Evolutionary conservation across 2,888 invertebrate genomes (phyloP).

Genomic region (Drosophila tanythrix): DNA sequence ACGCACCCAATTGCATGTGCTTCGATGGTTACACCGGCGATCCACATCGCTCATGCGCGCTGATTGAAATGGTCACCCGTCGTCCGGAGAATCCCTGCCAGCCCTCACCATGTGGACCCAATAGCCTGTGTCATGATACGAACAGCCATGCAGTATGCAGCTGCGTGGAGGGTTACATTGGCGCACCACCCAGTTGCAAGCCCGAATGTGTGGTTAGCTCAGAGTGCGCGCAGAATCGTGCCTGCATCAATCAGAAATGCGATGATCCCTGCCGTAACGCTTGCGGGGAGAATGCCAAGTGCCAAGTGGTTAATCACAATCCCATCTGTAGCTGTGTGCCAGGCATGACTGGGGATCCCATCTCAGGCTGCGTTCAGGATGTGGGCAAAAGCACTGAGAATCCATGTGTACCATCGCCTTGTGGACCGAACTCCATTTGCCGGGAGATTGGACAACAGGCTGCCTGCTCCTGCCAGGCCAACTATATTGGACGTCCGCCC

Average conservation of each 20-base stretch:
- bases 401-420: conserved; percentile 92
- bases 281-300: conserved; percentile 88
- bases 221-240: conserved; percentile 88
- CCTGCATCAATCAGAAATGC: conserved; percentile 88
- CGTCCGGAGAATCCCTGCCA: conserved; percentile 86
- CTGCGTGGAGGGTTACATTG: conserved; percentile 87
- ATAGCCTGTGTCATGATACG: conserved; percentile 88
- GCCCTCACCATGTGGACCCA: conserved; percentile 89
- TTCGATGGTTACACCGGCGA: conserved; percentile 90
- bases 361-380: conserved; percentile 86
- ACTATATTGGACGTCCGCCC: conserved; percentile 93
- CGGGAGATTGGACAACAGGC: conserved; percentile 92
- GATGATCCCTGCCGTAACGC: conserved; percentile 88
- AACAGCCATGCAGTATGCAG: conserved; percentile 88
- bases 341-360: conserved; percentile 89
- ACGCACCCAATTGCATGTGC: conserved; percentile 91
- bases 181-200: conserved; percentile 88
- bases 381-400: conserved; percentile 84
- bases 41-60: conserved; percentile 88
- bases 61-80: conserved; percentile 77
- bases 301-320: conserved; percentile 89
- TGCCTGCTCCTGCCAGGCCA: conserved; percentile 93
- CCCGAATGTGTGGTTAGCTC: conserved; percentile 89
- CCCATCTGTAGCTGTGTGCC: conserved; percentile 88
- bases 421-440: conserved; percentile 93